Evolutionary conservation across 30 jellyfish, hydroid and myxozoan genomes (phyloP), one percentile per base, ranked within the genome.

Genomic region (Cassiopea andromeda): DNA sequence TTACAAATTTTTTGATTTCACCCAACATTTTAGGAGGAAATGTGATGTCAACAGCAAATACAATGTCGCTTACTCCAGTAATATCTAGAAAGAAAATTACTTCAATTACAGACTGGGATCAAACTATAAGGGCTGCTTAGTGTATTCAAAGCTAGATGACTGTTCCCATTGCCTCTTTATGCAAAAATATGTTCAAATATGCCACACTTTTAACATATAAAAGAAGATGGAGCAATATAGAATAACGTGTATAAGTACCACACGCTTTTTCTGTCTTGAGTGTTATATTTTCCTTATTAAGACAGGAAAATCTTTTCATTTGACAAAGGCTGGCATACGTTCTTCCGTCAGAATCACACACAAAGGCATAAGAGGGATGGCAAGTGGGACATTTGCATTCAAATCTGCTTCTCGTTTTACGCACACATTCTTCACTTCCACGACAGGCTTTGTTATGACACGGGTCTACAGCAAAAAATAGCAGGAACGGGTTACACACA

Each of bases 331-430:
- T 80, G 38, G 98, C 95, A 78, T 93, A 93, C 7, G 90, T 89
- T 60, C 87, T 70, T 16, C 90, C 97, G 77, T 93, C 94, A 19
- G 87, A 49, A 61, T 92, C 98, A 84, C 98, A 93, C 6, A 93
- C 91, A 48, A 97, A 88, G 64, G 66, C 72, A 77, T 88, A 93
- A 48, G 54, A 48, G 14, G 70, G 87, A 1, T 75, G 83, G 64
- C 98, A 93, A 12, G 69, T 60, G 8, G 95, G 91, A 68, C 98
- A 93, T 58, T n/a, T 19, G 79, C 98, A 92, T 50, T 81, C 84
- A 54, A 87, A 73, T 13, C 69, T 60, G 9, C 81, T 47, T n/a
- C 60, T 73, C 17, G 64, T 60, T 38, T 44, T 75, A 7, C 78
- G 72, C 59, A 68, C 44, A 46, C 98, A 92, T 3, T 18, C 83